Conservation (phyloP, 2,888 invertebrate genomes). For the Achlya flavicornis region DNA sequence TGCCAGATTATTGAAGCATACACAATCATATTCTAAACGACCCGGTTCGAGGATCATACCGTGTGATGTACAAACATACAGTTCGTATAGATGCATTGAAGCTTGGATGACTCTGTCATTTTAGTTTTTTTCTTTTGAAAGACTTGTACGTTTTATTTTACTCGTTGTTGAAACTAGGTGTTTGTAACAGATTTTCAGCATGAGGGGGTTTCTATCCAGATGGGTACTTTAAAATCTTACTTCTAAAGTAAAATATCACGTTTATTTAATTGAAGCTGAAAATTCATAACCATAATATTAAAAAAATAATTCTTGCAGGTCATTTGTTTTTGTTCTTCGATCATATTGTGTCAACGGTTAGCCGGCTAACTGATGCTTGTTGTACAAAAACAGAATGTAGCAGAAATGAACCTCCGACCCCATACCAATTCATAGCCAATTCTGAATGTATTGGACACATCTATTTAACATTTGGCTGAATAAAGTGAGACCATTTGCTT, state of each 20-base stretch:
- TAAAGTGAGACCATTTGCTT: conserved; percentile 18
- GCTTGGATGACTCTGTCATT: not conserved
- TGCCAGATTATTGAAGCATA: conserved; percentile 32
- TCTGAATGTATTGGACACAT: conserved; percentile 21
- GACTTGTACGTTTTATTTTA: not conserved
- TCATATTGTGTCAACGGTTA: not conserved
- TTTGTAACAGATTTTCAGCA: too few relatives aligned
- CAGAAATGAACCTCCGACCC: conserved; percentile 15
- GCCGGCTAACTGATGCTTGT: not conserved
- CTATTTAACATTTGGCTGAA: conserved; percentile 23
- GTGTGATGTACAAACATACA: conserved; percentile 4
- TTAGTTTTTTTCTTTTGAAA: not conserved
- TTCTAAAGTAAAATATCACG: too few relatives aligned
- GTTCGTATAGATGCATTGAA: not conserved
- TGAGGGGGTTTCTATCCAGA: too few relatives aligned
- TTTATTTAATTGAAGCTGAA: too few relatives aligned
- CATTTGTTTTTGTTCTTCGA: too few relatives aligned
- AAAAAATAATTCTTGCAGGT: too few relatives aligned
- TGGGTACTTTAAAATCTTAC: too few relatives aligned
- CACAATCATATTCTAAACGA: conserved; percentile 16
- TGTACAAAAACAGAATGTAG: not conserved
- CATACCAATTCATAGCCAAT: conserved; percentile 5
- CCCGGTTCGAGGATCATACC: conserved; percentile 3
- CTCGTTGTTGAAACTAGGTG: too few relatives aligned
- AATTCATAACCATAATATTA: too few relatives aligned